Base-by-base conservation (phyloP, 2,797 vertebrate species). In the Thamnophis elegans region DNA sequence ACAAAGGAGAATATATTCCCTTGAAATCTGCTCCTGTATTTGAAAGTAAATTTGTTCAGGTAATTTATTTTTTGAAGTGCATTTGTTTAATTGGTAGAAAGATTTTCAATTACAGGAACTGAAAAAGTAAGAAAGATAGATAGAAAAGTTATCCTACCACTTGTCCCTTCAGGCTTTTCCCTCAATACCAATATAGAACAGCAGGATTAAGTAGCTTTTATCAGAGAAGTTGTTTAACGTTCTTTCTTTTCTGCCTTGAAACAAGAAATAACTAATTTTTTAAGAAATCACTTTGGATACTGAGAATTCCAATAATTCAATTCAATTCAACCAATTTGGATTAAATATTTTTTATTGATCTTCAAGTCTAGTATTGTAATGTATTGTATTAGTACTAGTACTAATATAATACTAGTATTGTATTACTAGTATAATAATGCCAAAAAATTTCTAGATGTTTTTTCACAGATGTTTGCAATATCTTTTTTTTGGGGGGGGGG, bases 21-120 rank as follows among this genome's bases (percentile, higher is more conserved):
- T 97, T 97, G 90, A 82, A 91, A 6, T 96, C 95, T 85, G 92
- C 92, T 93, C 95, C 92, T 85, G 92, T 97, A 51, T 88, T 98
- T 16, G 97, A 97, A 56, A 96, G 96, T 93, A 97, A 96, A 55
- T 97, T 97, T 94, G 78, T 97, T 68, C 96, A 97, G 96, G 97
- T 97, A 96, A 97, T 56, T 93, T 91, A 60, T 55, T 59, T 5
- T 56, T 5, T 91, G 60, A 92, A 55, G 20, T 88, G 28, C 26
- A 47, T 14, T 0, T 65, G 85, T 32, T 60, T 51, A 92, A 91
- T 86, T 25, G 36, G 36, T 91, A 54, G 32, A 26, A 87, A 68
- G 53, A 56, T 87, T 87, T 54, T 85, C 36, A 85, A 4, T 53
- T 90, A 62, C 28, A 60, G 42, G 56, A n/a, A 65, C 56, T 53